Base-by-base conservation (phyloP, 2,888 invertebrate genomes). In the Rhaphigaster nebulosa region DNA sequence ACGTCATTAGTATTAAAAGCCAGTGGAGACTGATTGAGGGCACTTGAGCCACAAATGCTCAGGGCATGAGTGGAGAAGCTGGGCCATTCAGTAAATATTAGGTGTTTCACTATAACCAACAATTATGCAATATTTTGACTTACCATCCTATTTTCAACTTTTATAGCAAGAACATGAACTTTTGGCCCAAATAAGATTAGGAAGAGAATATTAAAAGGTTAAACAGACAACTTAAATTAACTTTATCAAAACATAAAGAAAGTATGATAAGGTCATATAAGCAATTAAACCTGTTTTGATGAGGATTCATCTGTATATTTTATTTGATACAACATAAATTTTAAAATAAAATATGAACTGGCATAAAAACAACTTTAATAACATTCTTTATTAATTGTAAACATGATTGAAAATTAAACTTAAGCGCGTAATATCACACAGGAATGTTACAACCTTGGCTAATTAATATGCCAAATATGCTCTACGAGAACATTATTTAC, bases 401-500 rank as follows among this genome's bases (percentile, higher is more conserved):
- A 90, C 52, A 84, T 84, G 84, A 90, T 50, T 84, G 90, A 84
- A 90, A 90, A 80, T 84, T 84, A 90, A 90, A 90, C 87, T 41
- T 87, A 84, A 84, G 60, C 52, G 87, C 87, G 90, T 84, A 90
- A 90, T 90, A 90, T 90, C 90, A 90, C 90, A 90, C 90, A 90
- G 90, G 90, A 90, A 90, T 90, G 90, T 90, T 54, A 80, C 80
- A 90, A 80, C 65, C 60, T 90, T 90, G 87, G 84, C 90, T 23
- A 89, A n/a, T 50, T 70, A 41, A 89, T 89, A 34, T 88, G 88
- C 88, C 88, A 54, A 54, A 38, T 38, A 88, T 88, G 54, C 41
- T 88, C 60, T 56, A 88, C 60, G 65, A 88, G 54, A 56, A 60
- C 54, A 60, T 41, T 88, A 23, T 45, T 89, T 70, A 76, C 41